A percentile compares a stretch with the other conserved stretches of the same genome.
These are phyloP conservation scores for Euspilapteryx auroguttella DNA, from an alignment of 2,888 invertebrate species.

Conservation along the genomic window DNA sequence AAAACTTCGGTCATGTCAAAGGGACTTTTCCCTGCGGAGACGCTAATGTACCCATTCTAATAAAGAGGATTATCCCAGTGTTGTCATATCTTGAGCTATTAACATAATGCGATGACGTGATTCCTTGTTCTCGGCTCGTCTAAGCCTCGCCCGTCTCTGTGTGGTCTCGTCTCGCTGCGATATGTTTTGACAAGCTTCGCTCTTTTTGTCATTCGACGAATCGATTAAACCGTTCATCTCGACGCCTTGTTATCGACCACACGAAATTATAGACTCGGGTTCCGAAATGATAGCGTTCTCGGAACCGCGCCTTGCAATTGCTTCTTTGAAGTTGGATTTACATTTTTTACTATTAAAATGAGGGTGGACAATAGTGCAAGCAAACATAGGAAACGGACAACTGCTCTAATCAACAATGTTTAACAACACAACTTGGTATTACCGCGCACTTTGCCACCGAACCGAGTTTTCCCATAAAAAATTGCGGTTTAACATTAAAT, in stretches of 20 bases:
- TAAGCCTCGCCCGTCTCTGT: too few relatives aligned
- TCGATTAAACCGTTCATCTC: conserved; percentile 9
- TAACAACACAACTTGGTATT: conserved; percentile 29
- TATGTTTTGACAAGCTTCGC: conserved; percentile 14
- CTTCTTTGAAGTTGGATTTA: background rate
- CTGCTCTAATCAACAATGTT: conserved; percentile 22
- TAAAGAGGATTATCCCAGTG: conserved; percentile 53
- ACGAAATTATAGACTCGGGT: background rate
- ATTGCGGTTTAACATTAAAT: conserved; percentile 11
- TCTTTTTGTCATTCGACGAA: conserved; percentile 14
- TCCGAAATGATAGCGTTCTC: background rate
- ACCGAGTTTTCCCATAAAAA: conserved; percentile 45
- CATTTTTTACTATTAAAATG: too few relatives aligned
- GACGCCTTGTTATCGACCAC: conserved; percentile 9
- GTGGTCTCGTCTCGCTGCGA: conserved; percentile 19
- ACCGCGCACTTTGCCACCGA: conserved; percentile 12
- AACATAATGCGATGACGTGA: conserved; percentile 48
- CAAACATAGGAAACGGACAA: conserved; percentile 28
- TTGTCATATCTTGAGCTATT: conserved; percentile 49
- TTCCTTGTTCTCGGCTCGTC: conserved; percentile 11
- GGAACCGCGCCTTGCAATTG: background rate
- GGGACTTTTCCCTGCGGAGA: too few relatives aligned
- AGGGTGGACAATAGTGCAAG: too few relatives aligned
- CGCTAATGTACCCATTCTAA: conserved; percentile 13
- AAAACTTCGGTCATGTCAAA: conserved; percentile 27